phyloP scores from a whole-genome alignment of 1,140 invertebrate species.

The Homalodisca vitripennis region DNA sequence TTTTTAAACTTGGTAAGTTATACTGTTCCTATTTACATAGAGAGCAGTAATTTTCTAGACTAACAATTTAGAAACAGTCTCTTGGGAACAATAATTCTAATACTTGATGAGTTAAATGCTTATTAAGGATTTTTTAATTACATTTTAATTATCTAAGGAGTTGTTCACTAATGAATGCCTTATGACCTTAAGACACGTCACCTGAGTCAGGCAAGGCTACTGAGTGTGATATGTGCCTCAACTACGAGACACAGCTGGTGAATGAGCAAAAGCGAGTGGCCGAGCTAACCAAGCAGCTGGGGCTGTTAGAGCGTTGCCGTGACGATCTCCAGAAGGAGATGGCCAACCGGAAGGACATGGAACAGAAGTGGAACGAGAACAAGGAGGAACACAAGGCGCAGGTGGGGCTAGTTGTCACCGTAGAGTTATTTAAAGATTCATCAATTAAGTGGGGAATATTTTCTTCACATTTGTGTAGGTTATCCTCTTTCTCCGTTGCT shows the following conservation, averaged over 20 bases:
- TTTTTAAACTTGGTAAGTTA: not conserved
- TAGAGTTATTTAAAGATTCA: not conserved
- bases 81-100: not conserved
- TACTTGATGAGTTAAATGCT: not conserved
- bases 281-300: constrained; percentile 61
- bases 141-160: not conserved
- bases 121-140: not conserved
- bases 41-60: not conserved
- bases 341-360: constrained; percentile 72
- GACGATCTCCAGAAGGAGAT: constrained; percentile 67
- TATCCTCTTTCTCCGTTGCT: not conserved
- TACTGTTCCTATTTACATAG: not conserved
- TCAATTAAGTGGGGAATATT: not conserved
- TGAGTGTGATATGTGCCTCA: constrained; percentile 68
- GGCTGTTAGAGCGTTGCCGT: constrained; percentile 57
- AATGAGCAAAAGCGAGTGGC: constrained; percentile 61
- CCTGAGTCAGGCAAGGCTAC: not conserved
- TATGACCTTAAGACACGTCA: not conserved
- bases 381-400: constrained; percentile 76
- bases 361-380: constrained; percentile 81
- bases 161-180: not conserved
- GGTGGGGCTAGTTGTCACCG: constrained; percentile 49
- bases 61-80: not conserved
- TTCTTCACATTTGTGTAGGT: not conserved
- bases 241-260: constrained; percentile 69